A percentile compares a stretch with the other conserved stretches of the same genome.
These are phyloP conservation scores for Rhabdornis inornatus DNA, from an alignment of 2,113 vertebrate species.

Conservation along the genomic window DNA sequence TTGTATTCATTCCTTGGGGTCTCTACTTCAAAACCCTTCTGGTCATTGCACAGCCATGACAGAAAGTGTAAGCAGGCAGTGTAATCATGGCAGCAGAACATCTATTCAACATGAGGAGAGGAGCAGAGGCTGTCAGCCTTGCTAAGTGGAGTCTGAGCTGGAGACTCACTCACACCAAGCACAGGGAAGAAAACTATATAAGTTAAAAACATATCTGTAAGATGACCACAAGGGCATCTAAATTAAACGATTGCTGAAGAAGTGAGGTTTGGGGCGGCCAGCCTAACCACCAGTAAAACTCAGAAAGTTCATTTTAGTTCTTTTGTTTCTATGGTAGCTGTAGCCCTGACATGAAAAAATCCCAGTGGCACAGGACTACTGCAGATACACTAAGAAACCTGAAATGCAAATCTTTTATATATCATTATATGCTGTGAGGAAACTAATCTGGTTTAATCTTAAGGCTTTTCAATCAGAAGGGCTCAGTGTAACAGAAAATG, in stretches of 20 bases:
- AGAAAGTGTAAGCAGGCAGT: neutral
- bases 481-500: neutral
- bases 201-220: neutral
- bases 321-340: neutral
- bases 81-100: neutral
- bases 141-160: neutral
- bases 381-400: neutral
- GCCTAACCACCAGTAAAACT: neutral
- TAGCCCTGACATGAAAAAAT: neutral
- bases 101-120: rapidly evolving
- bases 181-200: neutral
- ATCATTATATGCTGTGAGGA: neutral
- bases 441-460: neutral
- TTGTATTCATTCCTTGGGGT: neutral
- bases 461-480: neutral
- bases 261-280: neutral
- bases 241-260: neutral
- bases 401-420: neutral
- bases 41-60: neutral
- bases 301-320: neutral
- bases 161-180: neutral
- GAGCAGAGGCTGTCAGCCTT: neutral
- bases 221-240: neutral
- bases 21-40: neutral
- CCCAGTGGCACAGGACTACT: neutral